Conservation (phyloP, 2,888 invertebrate genomes). For the Seladonia tumulorum region DNA sequence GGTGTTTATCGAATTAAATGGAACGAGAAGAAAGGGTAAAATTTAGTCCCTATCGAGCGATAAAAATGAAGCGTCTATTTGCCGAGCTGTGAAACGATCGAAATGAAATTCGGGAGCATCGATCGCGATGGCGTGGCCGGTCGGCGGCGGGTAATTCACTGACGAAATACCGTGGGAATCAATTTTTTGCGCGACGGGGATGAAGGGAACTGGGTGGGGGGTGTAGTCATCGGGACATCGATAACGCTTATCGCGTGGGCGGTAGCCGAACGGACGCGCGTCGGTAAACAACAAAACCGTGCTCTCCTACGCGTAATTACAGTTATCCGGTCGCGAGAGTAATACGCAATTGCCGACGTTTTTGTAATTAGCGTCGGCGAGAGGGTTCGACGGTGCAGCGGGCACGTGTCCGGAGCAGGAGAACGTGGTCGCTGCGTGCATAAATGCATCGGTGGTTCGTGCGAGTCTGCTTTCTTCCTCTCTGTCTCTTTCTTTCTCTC, state of each 20-base stretch:
- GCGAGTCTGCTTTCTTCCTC: constrained; percentile 28
- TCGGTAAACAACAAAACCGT: constrained; percentile 37
- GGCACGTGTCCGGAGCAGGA: neutral
- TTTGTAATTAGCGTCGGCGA: constrained; percentile 68
- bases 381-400: neutral
- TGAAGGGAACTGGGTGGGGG: neutral
- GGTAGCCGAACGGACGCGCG: constrained; percentile 17
- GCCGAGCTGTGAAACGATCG: neutral
- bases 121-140: neutral
- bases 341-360: constrained; percentile 68
- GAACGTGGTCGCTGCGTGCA: constrained; percentile 4
- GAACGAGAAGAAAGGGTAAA: no score
- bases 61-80: neutral
- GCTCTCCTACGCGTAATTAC: constrained; percentile 54
- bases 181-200: neutral
- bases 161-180: neutral
- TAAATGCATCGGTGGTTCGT: constrained; percentile 33
- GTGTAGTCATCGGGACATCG: constrained; percentile 38
- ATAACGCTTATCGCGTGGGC: constrained; percentile 42
- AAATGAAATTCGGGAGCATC: neutral
- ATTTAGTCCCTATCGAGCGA: neutral
- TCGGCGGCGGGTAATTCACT: neutral
- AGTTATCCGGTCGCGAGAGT: constrained; percentile 45
- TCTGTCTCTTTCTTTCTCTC: neutral
- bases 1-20: no score